Base-by-base conservation (phyloP, 2,888 invertebrate genomes). In the Drosophila diplacantha region DNA sequence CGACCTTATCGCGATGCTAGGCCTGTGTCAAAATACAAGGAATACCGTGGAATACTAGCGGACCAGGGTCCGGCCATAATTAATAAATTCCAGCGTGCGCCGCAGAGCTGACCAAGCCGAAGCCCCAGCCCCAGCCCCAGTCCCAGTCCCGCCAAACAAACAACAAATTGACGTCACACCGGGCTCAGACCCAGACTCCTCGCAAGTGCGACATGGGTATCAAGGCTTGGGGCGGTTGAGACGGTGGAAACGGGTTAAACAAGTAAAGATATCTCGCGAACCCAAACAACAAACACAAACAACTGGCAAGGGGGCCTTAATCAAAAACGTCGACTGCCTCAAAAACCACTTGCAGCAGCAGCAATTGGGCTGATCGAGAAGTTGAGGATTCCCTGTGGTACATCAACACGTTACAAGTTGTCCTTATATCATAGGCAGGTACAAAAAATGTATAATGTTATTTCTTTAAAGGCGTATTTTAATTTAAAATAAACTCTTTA, bases 11-110 rank as follows among this genome's bases (percentile, higher is more conserved):
- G 54, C 46, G 51, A 52, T 64, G 31, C 34, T 41, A 41, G 52
- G 35, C 58, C 32, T 35, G 59, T 44, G 60, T 51, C 52, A 39
- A 38, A 26, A 29, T 32, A 20, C n/a, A 32, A 29, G 37, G 44
- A 60, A 60, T 44, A 60, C 44, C 35, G 31, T 35, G 53, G 57
- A 62, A 16, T 38, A 59, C 54, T 37, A 18, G 32, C 44, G 32
- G 39, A 16, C 20, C 32, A 26, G 11, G 43, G 14, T 31, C 57
- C 64, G 69, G 56, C 64, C 71, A 78, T 79, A 81, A 76, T 79
- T 81, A 75, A 81, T 79, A 81, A 81, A 80, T 80, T 80, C 79
- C 79, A 79, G 79, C 79, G 79, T 80, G 75, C 79, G 79, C 79
- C 75, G 72, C 69, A 51, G 71, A 68, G 62, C 34, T 32, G 64